phyloP scores from a whole-genome alignment of 1,140 invertebrate species.

The Forficula auricularia region DNA sequence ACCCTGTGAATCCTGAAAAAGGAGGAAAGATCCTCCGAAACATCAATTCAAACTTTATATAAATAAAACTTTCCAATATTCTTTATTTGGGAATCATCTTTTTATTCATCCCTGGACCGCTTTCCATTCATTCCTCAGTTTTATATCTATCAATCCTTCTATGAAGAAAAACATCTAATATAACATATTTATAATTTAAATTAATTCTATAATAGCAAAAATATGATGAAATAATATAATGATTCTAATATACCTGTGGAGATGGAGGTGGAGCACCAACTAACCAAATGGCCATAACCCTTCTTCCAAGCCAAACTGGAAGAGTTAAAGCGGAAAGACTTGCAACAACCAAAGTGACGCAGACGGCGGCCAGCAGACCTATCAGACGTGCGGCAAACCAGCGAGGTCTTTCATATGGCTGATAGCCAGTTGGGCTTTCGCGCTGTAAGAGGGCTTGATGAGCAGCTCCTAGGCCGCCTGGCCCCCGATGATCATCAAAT shows the following conservation, averaged over 20 bases:
- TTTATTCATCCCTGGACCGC: too few species aligned
- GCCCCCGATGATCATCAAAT: background rate
- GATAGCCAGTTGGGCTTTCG: conserved; percentile 61
- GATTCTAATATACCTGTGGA: conserved; percentile 21
- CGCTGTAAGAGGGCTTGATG: conserved; percentile 64
- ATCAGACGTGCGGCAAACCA: conserved; percentile 65
- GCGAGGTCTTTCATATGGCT: conserved; percentile 70
- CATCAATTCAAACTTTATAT: too few species aligned
- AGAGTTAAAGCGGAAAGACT: conserved; percentile 71
- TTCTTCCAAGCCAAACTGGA: conserved; percentile 76
- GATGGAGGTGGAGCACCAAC: conserved; percentile 34
- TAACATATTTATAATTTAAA: too few species aligned
- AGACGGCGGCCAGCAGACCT: conserved; percentile 61
- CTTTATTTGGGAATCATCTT: too few species aligned
- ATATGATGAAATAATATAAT: too few species aligned
- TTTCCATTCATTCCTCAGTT: too few species aligned
- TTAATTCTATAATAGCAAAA: too few species aligned
- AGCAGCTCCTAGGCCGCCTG: conserved; percentile 54
- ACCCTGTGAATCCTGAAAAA: too few species aligned
- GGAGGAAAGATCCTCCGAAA: too few species aligned
- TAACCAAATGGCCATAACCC: conserved; percentile 72
- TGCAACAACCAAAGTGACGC: conserved; percentile 62
- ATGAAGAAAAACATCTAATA: too few species aligned
- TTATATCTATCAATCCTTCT: too few species aligned
- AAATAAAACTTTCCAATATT: too few species aligned